phyloP scores from a whole-genome alignment of 2,113 vertebrate genomes.

The Sphaerodactylus townsendi region DNA sequence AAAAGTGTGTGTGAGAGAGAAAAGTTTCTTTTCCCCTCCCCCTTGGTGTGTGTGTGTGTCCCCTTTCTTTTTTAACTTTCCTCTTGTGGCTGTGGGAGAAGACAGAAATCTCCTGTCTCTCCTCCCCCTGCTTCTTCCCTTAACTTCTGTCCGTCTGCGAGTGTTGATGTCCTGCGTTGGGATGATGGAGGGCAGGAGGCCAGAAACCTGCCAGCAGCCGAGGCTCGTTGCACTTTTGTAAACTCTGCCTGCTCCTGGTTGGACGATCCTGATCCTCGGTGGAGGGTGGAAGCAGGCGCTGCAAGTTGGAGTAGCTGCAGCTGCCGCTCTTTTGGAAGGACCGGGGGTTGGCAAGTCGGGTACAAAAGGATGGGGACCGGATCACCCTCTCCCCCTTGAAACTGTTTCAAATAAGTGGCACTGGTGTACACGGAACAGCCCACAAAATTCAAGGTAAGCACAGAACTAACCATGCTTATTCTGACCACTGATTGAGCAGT shows the following conservation, averaged over 20 bases:
- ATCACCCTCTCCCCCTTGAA: conserved; percentile 58
- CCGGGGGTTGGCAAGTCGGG: conserved; percentile 20
- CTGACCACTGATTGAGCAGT: too few species aligned
- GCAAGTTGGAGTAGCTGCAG: neutral
- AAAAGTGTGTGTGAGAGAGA: neutral
- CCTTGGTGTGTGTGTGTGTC: neutral
- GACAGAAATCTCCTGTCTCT: neutral
- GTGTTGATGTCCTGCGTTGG: neutral
- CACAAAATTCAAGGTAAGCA: too few species aligned
- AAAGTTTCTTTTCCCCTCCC: neutral
- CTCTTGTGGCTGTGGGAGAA: conserved; percentile 36
- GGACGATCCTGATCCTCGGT: neutral
- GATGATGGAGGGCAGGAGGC: conserved; percentile 42
- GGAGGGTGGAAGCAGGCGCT: neutral
- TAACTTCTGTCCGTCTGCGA: neutral
- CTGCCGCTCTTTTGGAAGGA: conserved; percentile 19
- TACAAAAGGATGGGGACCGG: conserved; percentile 48
- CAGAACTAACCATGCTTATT: too few species aligned
- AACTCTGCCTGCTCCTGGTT: neutral
- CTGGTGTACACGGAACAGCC: too few species aligned
- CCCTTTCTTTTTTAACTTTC: neutral
- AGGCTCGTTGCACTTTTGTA: conserved; percentile 8
- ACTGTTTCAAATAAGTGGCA: too few species aligned
- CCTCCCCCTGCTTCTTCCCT: conserved; percentile 11
- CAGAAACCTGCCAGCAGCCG: neutral